Percentiles rank a stretch among this genome's conserved stretches.
These are phyloP conservation scores for Austrofundulus limnaeus DNA, from an alignment of 2,113 vertebrate genomes.

Conservation along the genomic window DNA sequence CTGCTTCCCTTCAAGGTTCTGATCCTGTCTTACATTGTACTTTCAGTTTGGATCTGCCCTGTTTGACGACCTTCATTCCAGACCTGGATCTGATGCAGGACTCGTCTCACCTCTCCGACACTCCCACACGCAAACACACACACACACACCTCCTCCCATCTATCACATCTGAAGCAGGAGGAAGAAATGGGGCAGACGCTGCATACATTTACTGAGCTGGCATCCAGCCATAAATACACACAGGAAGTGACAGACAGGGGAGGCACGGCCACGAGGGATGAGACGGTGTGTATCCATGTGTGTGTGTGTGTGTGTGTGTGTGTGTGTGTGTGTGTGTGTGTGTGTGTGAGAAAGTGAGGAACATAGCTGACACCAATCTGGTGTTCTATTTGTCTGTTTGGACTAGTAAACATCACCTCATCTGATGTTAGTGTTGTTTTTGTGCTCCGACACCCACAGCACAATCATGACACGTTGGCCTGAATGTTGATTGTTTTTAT, in stretches of 20 bases:
- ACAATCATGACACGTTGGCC: slow-evolving; percentile 73
- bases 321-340: neutral
- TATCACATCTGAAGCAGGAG: slow-evolving; percentile 60
- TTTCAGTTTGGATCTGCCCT: slow-evolving; percentile 29
- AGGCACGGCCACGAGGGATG: slow-evolving; percentile 48
- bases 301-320: too few species aligned
- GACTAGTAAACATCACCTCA: slow-evolving; percentile 61
- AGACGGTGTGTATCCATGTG: too few species aligned
- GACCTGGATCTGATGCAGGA: slow-evolving; percentile 29
- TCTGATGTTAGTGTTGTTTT: slow-evolving; percentile 51
- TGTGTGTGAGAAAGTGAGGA: neutral
- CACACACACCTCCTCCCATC: neutral
- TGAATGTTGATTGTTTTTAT: slow-evolving; percentile 40
- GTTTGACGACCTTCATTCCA: slow-evolving; percentile 53
- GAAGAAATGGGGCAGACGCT: slow-evolving; percentile 75
- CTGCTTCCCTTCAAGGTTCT: neutral
- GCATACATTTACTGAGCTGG: slow-evolving; percentile 68
- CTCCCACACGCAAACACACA: neutral
- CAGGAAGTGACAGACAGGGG: slow-evolving; percentile 61
- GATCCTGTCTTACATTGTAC: neutral
- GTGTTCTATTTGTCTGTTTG: slow-evolving; percentile 50
- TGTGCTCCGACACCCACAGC: slow-evolving; percentile 47
- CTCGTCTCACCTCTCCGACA: too few species aligned
- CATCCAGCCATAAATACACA: slow-evolving; percentile 59
- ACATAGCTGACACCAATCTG: slow-evolving; percentile 47